Base-by-base conservation (phyloP, 2,888 invertebrate species). In the Scelioninae gen. 1 region DNA sequence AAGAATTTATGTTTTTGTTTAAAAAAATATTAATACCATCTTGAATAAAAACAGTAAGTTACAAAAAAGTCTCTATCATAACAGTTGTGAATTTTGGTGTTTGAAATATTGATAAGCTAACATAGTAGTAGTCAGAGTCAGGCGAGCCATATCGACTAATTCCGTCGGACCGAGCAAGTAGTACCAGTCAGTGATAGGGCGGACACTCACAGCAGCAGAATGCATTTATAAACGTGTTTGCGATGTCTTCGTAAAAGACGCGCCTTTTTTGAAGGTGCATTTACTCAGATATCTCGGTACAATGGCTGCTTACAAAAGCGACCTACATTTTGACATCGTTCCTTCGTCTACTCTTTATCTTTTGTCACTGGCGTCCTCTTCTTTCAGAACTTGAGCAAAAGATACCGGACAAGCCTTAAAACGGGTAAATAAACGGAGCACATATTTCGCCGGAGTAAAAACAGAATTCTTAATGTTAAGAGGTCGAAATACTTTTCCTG, bases 261-360 rank as follows among this genome's bases (percentile, higher is more conserved):
- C 43, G 47, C 74, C 76, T 85, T 82, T 75, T 76, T 74, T 65
- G 58, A 80, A 83, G 43, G 77, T 55, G 71, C 58, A 84, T 85
- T 85, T 83, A 82, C 76, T 75, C 65, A 82, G 82, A 56, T 65
- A 55, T 40, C 55, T 80, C 49, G 58, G 40, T 63, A 63, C 66
- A 78, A 84, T 75, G 63, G 79, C 65, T n/a, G 72, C 76, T 82
- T 82, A 65, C 53, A 66, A 68, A 71, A 58, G 58, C 74, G 87
- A 87, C 87, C 88, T 85, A 88, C 76, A 86, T 87, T 85, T 81
- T 63, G 62, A 66, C 82, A 75, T 34, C 8, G 55, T 13, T 77
- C 10, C 69, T 43, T 60, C 71, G 10, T 62, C 66, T 65, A 40
- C 34, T 53, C 68, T 63, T 43, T 40, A 47, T n/a, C 47, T 62